Base-by-base conservation (phyloP, 2,797 vertebrate genomes). In the Thalassophryne amazonica region DNA sequence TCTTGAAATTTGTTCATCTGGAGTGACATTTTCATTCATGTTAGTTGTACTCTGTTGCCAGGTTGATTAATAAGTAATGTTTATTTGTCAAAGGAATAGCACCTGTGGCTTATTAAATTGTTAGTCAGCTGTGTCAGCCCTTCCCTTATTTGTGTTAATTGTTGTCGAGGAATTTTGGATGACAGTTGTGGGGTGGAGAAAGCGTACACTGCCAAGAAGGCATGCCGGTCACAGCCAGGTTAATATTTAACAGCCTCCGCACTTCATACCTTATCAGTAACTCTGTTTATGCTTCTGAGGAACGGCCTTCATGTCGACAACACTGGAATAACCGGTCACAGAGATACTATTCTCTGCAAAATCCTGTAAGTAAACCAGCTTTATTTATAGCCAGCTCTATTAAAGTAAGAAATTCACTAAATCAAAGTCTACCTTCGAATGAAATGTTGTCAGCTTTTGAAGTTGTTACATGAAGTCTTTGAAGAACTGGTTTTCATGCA, bases 181-280 rank as follows among this genome's bases (percentile, higher is more conserved):
- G 9, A 2, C 3, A 6, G 1, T 4, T 29, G 16, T 0, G 1
- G 52, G 70, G 69, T 34, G 72, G 67, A 32, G 56, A 43, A 3
- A 2, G 17, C 4, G 7, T 4, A 28, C 18, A 10, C 24, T 3
- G n/a, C 2, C 5, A 6, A 4, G 63, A 55, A 73, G 73, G 85
- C 35, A 77, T 58, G 25, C 6, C 52, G 22, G 56, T 69, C 57
- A 49, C 46, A 5, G 3, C 19, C 9, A 33, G 58, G 56, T 76
- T 60, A 40, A 5, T 9, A 31, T 55, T 63, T 49, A 70, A 70
- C 16, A 7, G 4, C 5, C 1, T 1, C 24, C 19, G n/a, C 23
- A 3, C 35, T 2, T 5, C 7, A 3, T 38, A 18, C 32, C 28
- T 18, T 5, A 7, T 11, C 4, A 10, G 9, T 0, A 2, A 13